These are phyloP conservation scores for Rallus crepitans DNA, from an alignment of 2,797 vertebrate genomes.

Conservation along the genomic window DNA sequence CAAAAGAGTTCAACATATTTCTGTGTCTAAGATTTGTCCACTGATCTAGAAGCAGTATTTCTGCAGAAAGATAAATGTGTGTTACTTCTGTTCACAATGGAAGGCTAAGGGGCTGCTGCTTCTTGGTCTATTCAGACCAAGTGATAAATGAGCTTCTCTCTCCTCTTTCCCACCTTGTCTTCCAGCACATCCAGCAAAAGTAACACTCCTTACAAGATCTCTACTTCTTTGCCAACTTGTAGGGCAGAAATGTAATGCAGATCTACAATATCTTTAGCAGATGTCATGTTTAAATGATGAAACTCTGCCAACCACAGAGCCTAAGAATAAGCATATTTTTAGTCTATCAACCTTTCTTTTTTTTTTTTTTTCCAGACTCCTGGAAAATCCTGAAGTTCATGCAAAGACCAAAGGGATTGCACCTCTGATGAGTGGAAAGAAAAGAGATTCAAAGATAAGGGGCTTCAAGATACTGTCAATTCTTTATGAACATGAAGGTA, in stretches of 20 bases:
- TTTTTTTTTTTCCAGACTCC: not conserved
- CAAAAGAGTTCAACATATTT: not conserved
- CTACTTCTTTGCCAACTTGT: not conserved
- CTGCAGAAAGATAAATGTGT: not conserved
- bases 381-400: not conserved
- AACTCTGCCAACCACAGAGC: not conserved
- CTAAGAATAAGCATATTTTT: not conserved
- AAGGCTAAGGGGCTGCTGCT: not conserved
- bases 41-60: not conserved
- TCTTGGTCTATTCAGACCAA: not conserved
- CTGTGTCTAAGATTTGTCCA: not conserved
- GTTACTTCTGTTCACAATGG: not conserved
- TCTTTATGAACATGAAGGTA: not conserved
- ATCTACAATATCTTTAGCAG: not conserved
- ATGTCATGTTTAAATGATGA: not conserved
- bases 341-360: too few relatives aligned
- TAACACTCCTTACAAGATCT: not conserved
- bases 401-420: accelerated
- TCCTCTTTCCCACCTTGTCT: not conserved
- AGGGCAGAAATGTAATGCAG: not conserved
- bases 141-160: not conserved
- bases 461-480: not conserved
- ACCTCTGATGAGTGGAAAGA: not conserved
- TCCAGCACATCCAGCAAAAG: not conserved
- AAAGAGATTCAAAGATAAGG: not conserved